Base-by-base conservation (phyloP, 2,113 vertebrate species). In the Psammodynastes pulverulentus region DNA sequence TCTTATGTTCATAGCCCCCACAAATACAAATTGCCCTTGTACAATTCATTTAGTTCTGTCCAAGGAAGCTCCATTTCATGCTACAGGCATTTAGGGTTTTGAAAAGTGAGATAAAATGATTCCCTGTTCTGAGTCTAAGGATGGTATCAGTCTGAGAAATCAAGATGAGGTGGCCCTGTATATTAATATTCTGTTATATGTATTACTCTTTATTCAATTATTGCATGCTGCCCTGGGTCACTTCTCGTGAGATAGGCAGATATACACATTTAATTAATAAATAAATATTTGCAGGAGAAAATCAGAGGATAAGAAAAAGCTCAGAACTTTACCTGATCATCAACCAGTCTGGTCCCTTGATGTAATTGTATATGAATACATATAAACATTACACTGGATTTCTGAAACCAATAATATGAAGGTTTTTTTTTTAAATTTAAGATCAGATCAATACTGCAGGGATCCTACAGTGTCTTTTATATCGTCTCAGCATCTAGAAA, bases 401-500 rank as follows among this genome's bases (percentile, higher is more conserved):
- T 46, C 43, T 86, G 45, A 67, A 91, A 93, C 89, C 10, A 62
- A n/a, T 58, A 43, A 62, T 91, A 48, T 92, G 95, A 94, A 94
- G 7, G 67, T 2, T 39, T 72, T 72, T 72, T 72, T 72, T 72
- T 72, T 5, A 8, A 9, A 5, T 24, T 72, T 0, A 67, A 93
- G 72, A 29, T 88, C 87, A 91, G 48, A 86, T 91, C 93, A 67
- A 90, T 93, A 43, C 12, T 91, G n/a, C 87, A 67, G 91, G 79
- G 86, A 85, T 92, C 26, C 90, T 0, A 0, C 1, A 1, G 46
- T 85, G 21, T 62, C 56, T 48, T 89, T 93, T 84, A 39, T 53
- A 26, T 58, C 56, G 94, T 79, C 29, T 91, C 92, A 93, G 91
- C 88, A 89, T 97, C 94, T 92, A 93, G 26, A 94, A 93, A 84